Evolutionary conservation across 2,113 vertebrate species (phyloP).

Genomic region (Excalfactoria chinensis): DNA sequence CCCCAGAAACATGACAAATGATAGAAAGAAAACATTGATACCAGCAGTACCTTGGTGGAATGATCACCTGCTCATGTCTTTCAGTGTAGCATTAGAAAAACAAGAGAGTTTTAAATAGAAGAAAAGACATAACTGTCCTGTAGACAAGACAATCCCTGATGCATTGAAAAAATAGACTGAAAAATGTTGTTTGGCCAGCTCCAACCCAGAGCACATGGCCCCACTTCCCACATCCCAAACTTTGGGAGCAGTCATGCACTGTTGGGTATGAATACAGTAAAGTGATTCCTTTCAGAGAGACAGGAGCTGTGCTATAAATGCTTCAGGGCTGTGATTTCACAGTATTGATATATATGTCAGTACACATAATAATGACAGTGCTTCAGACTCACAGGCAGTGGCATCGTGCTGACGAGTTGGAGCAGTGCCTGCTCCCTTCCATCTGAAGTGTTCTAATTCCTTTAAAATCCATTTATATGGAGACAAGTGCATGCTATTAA

Average conservation of each 20-base stretch:
- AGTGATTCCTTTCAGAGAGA: background rate
- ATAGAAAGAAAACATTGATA: background rate
- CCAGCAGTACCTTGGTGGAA: background rate
- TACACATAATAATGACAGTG: background rate
- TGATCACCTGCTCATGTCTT: rapidly evolving
- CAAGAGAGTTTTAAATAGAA: background rate
- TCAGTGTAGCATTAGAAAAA: background rate
- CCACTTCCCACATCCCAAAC: background rate
- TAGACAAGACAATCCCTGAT: background rate
- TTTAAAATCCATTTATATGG: background rate
- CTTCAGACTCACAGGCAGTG: background rate
- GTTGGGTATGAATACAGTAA: background rate
- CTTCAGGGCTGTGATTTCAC: background rate
- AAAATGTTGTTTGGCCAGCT: background rate
- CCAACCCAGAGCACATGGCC: background rate
- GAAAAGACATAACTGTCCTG: background rate
- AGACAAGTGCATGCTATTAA: background rate
- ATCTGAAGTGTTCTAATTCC: background rate
- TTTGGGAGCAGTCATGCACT: background rate
- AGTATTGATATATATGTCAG: background rate
- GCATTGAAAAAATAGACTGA: background rate
- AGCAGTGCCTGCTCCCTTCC: background rate
- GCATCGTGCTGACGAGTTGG: background rate
- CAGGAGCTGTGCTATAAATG: background rate
- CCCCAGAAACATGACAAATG: background rate